phyloP scores from a whole-genome alignment of 1,140 invertebrate species.

The Tetramorium alpestre region DNA sequence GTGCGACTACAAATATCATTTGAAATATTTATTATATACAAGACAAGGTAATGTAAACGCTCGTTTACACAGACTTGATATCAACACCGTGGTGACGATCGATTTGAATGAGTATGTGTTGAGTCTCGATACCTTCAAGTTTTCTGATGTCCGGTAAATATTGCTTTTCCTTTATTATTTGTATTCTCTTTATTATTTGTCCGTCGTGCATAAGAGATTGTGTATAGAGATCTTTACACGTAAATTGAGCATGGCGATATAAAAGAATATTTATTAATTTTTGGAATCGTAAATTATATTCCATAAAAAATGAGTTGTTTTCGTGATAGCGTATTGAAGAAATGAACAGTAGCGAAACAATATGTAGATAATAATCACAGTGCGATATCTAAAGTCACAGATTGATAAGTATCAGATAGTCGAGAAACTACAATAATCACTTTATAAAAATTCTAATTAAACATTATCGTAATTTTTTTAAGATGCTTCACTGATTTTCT shows the following conservation, averaged over 20 bases:
- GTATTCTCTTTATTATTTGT: not conserved
- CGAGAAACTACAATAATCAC: not conserved
- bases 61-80: slow-evolving; percentile 24
- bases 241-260: not conserved
- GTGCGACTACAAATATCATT: slow-evolving; percentile 68
- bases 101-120: slow-evolving; percentile 47
- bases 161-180: not conserved
- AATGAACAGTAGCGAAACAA: not conserved
- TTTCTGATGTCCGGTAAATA: slow-evolving; percentile 68
- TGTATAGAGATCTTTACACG: too few relatives aligned
- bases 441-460: not conserved
- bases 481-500: not conserved
- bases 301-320: slow-evolving; percentile 27
- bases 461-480: not conserved
- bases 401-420: slow-evolving; percentile 1
- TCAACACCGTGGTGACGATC: not conserved
- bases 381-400: not conserved
- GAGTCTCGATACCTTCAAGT: slow-evolving; percentile 49
- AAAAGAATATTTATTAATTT: slow-evolving; percentile 10
- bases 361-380: slow-evolving; percentile 15
- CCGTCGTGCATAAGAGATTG: not conserved
- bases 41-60: slow-evolving; percentile 64
- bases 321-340: not conserved
- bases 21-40: slow-evolving; percentile 47
- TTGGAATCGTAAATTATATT: not conserved